Base-by-base conservation (phyloP, 2,797 vertebrate genomes). In the Remorina albescens region DNA sequence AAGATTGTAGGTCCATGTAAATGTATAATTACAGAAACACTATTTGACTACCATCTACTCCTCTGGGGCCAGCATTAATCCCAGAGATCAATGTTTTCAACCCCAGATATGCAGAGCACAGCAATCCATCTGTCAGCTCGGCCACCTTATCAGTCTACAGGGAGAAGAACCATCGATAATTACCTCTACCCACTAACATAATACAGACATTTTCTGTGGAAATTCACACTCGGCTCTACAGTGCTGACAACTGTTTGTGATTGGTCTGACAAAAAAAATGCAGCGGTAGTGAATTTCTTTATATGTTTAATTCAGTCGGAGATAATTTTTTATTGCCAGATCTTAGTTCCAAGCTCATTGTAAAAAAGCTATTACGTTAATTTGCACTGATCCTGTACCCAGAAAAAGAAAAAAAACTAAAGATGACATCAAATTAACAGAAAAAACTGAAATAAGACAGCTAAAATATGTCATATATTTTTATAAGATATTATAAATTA, bases 11-110 rank as follows among this genome's bases (percentile, higher is more conserved):
- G 59, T 56, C 71, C 68, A 86, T 89, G 81, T 92, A 93, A 91
- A 92, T 88, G 86, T 93, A 88, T 93, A 94, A 95, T 95, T 95
- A 94, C 91, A 89, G 91, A 94, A 93, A 93, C 80, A 88, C 75
- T 89, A 80, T 93, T 92, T 91, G 90, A 93, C 90, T 92, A 87
- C 88, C 84, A 86, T 86, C 77, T 69, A 73, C 54, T 88, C 89
- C 88, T 78, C 59, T 72, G 85, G 87, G 93, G 73, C 76, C 53
- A 41, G 82, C 80, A 92, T 94, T 93, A 93, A 92, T 92, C 89
- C 89, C 78, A 84, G 85, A 91, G 91, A 94, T 95, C 93, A 91
- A 94, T 95, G 90, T 83, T 87, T 89, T 80, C 86, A 78, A 78
- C 78, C 80, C 73, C 42, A 88, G 77, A 90, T 90, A 93, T 93